phyloP scores from a whole-genome alignment of 2,113 vertebrate species.

The Caloenas nicobarica region DNA sequence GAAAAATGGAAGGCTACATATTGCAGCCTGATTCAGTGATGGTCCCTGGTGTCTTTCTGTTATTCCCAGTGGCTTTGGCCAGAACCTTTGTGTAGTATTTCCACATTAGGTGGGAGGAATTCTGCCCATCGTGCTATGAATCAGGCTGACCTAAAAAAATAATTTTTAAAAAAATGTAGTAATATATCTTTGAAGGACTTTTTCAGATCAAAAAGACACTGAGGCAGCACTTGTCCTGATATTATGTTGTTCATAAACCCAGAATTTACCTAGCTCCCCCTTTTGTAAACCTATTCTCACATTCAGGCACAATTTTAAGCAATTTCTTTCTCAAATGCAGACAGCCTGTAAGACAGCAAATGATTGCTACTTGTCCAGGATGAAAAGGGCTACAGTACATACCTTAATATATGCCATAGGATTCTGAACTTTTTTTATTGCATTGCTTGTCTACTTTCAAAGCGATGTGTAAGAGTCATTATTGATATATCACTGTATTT shows the following conservation, averaged over 20 bases:
- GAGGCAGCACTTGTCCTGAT: not conserved
- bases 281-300: not conserved
- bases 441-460: not conserved
- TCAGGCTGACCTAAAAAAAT: not conserved
- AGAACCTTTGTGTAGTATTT: not conserved
- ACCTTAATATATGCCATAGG: not conserved
- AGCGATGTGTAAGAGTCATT: not conserved
- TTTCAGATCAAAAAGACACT: not conserved
- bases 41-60: not conserved
- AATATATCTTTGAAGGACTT: not conserved
- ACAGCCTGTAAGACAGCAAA: not conserved
- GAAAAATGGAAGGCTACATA: not conserved
- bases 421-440: not conserved
- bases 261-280: not conserved
- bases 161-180: not conserved
- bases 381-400: not conserved
- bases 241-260: not conserved
- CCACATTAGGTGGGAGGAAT: not conserved
- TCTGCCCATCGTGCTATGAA: not conserved
- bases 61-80: not conserved
- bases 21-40: not conserved
- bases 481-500: not conserved
- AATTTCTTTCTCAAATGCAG: not conserved
- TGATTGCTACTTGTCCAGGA: not conserved
- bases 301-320: not conserved